Evolutionary conservation across 2,888 invertebrate genomes (phyloP), one percentile per base, ranked within the genome.

Genomic region (Mimachlamys varia): DNA sequence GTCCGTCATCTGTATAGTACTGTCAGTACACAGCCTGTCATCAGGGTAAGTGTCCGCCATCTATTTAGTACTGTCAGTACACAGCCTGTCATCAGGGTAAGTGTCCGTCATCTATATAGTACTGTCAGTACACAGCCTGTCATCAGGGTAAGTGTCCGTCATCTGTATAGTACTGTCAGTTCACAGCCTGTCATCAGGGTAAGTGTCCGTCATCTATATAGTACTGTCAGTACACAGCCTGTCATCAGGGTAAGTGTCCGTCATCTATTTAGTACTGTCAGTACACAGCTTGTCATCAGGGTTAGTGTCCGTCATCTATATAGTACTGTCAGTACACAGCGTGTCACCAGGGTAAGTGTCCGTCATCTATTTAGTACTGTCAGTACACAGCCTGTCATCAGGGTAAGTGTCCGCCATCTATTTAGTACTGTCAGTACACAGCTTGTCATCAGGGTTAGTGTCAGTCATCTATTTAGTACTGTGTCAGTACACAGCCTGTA

Each of bases 111-210:
- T 44, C 44, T 44, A 44, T 44, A 5, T 7, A 44, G 3, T 44
- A 44, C n/a, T 93, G 93, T 89, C 88, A 92, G 88, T n/a, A 90
- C 10, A 38, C 89, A 17, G 92, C 92, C 0, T 93, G 93, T 89
- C 89, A 92, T 27, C 33, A 88, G 91, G 93, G 93, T 93, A 62
- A 33, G 88, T 44, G 3, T 44, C 44, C 44, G 7, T 44, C 44
- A 44, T 44, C 44, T 44, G 7, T 44, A 5, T 7, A 44, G 3
- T 44, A 44, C n/a, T 93, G 93, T 89, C 88, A 92, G 88, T n/a
- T 90, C 10, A 38, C 89, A 17, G 92, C 92, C 0, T 93, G 93
- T 89, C 89, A 92, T 27, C 33, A 88, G 91, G 93, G 93, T 93
- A 62, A 33, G 88, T 44, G 3, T 44, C 44, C 44, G 7, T 44